phyloP scores from a whole-genome alignment of 1,140 invertebrate genomes.

The Drosophila prosaltans region DNA sequence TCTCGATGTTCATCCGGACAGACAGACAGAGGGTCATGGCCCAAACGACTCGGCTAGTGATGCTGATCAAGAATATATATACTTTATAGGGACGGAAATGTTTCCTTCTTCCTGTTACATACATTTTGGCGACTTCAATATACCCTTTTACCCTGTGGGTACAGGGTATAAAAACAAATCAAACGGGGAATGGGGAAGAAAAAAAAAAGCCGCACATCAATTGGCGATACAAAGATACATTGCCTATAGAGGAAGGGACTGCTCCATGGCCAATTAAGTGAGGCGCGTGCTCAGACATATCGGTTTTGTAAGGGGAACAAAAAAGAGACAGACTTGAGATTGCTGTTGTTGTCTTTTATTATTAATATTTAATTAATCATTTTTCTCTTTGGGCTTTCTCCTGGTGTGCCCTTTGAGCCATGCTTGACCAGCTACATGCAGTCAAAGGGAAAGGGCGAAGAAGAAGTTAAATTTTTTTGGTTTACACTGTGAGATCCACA shows the following conservation, averaged over 20 bases:
- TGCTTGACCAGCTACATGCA: neutral
- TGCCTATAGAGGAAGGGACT: slow-evolving; percentile 9
- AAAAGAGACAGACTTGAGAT: neutral
- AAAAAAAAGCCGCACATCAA: slow-evolving; percentile 51
- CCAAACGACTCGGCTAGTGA: no score
- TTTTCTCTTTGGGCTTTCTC: neutral
- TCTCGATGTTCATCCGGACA: no score
- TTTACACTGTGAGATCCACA: neutral
- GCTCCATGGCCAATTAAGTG: neutral
- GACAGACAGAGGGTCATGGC: no score
- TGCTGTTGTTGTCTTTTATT: neutral
- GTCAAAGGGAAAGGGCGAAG: neutral
- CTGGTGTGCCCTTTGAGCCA: slow-evolving; percentile 24
- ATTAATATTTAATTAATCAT: neutral
- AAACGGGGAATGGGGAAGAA: neutral
- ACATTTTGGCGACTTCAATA: no score
- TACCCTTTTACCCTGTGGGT: no score
- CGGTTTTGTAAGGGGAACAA: neutral
- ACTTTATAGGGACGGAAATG: no score
- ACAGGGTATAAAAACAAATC: no score
- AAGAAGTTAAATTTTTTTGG: neutral
- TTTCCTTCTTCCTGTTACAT: no score
- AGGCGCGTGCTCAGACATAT: slow-evolving; percentile 6
- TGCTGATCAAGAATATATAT: no score
- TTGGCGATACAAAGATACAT: slow-evolving; percentile 32